Percentiles rank a stretch among this genome's conserved stretches.
Conservation (phyloP, 2,797 vertebrate species). For the Danionella dracula region DNA sequence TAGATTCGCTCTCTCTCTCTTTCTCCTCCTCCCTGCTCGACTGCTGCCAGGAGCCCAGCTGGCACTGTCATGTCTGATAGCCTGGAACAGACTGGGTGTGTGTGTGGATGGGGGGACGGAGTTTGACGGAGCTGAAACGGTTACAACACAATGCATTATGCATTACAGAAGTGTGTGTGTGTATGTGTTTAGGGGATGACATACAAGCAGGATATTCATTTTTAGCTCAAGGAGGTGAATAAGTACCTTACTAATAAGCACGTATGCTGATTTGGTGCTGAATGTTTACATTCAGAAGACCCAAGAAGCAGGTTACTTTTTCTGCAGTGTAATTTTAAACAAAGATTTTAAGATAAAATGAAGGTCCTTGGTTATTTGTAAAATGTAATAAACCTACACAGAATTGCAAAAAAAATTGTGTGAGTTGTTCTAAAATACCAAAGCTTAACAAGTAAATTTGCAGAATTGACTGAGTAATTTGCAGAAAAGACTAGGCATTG, state of each 20-base stretch:
- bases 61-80: conserved; percentile 77
- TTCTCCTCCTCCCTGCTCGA: conserved; percentile 25
- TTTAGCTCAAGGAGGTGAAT: conserved; percentile 40
- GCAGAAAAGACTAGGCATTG: too few relatives aligned
- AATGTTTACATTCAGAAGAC: neutral
- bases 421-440: too few relatives aligned
- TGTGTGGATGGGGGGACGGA: conserved; percentile 49
- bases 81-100: conserved; percentile 61
- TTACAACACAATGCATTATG: conserved; percentile 61
- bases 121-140: conserved; percentile 50
- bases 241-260: conserved; percentile 2
- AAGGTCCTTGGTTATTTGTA: too few relatives aligned
- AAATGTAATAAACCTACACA: too few relatives aligned
- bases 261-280: neutral
- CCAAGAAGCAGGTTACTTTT: neutral
- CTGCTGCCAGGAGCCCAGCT: conserved; percentile 71
- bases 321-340: too few relatives aligned
- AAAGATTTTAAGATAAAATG: too few relatives aligned
- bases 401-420: too few relatives aligned
- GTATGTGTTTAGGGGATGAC: conserved; percentile 17
- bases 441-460: too few relatives aligned
- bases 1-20: conserved; percentile 33
- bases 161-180: conserved; percentile 37
- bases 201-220: conserved; percentile 3
- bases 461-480: too few relatives aligned